A percentile compares a stretch with the other conserved stretches of the same genome.
Evolutionary conservation across 2,113 vertebrate genomes (phyloP).

Genomic region (Phainopepla nitens): DNA sequence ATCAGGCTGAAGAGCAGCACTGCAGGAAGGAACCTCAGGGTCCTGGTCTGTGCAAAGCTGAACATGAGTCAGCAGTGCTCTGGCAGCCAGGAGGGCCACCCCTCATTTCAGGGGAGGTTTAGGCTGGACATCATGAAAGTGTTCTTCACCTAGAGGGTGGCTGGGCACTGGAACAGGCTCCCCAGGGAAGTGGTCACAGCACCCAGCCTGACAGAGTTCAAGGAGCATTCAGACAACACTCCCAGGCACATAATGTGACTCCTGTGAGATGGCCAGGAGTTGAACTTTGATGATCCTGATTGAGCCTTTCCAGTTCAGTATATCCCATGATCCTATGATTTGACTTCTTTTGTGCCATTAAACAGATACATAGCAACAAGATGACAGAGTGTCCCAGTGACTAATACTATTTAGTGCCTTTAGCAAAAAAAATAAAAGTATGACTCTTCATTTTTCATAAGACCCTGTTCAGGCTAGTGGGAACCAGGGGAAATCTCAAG

Average conservation of each 20-base stretch:
- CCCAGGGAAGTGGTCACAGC: background rate
- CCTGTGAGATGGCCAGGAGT: background rate
- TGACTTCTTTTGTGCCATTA: background rate
- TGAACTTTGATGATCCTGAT: background rate
- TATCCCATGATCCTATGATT: background rate
- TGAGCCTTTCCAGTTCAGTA: background rate
- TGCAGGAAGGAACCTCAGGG: background rate
- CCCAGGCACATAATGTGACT: background rate
- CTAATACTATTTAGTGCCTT: background rate
- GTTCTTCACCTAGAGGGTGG: background rate
- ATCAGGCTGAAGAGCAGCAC: background rate
- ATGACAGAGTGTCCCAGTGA: background rate
- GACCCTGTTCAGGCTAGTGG: background rate
- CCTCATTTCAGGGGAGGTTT: fast-evolving
- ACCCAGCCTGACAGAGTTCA: background rate
- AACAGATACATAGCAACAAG: background rate
- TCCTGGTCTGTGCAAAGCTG: fast-evolving
- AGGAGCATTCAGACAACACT: background rate
- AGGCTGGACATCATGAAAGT: background rate
- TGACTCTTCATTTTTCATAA: background rate
- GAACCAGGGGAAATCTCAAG: background rate
- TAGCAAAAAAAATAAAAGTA: background rate
- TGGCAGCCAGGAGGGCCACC: background rate
- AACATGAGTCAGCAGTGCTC: background rate
- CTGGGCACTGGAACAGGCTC: background rate